Conservation (phyloP, 2,888 invertebrate genomes). For the Rotaria magnacalcarata region DNA sequence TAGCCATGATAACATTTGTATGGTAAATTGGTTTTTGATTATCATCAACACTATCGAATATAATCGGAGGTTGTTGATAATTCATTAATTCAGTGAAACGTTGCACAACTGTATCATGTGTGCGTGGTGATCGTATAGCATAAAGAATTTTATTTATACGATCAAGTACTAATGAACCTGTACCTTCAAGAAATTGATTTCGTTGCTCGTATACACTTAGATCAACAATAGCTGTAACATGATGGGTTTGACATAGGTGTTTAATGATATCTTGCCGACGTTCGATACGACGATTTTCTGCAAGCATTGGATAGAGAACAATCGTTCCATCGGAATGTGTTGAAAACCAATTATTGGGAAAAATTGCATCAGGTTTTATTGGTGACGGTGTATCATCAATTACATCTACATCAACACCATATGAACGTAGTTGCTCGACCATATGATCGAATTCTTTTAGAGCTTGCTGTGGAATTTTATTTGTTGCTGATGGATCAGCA, state of each 20-base stretch:
- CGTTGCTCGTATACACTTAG: not conserved
- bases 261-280: not conserved
- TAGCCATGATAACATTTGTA: conserved; percentile 37
- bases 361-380: conserved; percentile 26
- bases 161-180: conserved; percentile 35
- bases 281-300: conserved; percentile 26
- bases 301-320: conserved; percentile 29
- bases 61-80: not conserved
- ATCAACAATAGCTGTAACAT: not conserved
- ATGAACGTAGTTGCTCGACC: not conserved
- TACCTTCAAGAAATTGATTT: conserved; percentile 29
- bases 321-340: conserved; percentile 17
- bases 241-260: not conserved
- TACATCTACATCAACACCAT: conserved; percentile 13
- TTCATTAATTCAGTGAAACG: not conserved
- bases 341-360: conserved; percentile 36
- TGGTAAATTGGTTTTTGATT: conserved; percentile 6
- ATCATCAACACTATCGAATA: not conserved
- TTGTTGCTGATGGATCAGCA: not conserved
- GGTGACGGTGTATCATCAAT: not conserved
- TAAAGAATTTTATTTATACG: not conserved
- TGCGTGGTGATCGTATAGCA: not conserved
- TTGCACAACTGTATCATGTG: not conserved
- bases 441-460: not conserved
- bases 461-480: not conserved